phyloP scores from a whole-genome alignment of 1,140 invertebrate species.

The Philotrypesis tridentata region DNA sequence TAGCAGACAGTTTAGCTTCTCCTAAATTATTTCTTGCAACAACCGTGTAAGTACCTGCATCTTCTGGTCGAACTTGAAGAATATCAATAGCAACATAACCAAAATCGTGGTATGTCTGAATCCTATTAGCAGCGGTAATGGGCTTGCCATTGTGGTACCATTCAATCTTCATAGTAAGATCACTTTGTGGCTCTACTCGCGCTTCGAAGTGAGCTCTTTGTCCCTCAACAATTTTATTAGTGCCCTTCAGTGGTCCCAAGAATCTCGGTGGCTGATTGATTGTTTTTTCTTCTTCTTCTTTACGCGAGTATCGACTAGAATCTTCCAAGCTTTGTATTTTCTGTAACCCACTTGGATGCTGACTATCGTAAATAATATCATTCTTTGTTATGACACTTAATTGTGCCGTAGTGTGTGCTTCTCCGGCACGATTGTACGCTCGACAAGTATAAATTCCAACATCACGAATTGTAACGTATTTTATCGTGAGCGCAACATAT shows the following conservation, averaged over 20 bases:
- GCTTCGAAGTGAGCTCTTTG: slow-evolving; percentile 97
- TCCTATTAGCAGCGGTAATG: slow-evolving; percentile 87
- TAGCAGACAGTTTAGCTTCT: slow-evolving; percentile 86
- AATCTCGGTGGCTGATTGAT: slow-evolving; percentile 88
- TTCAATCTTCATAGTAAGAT: slow-evolving; percentile 89
- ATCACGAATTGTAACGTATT: slow-evolving; percentile 92
- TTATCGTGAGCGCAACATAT: slow-evolving; percentile 96
- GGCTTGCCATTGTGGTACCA: slow-evolving; percentile 94
- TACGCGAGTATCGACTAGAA: slow-evolving; percentile 80
- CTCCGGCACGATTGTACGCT: slow-evolving; percentile 90
- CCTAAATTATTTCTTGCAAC: slow-evolving; percentile 91
- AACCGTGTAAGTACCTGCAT: slow-evolving; percentile 90
- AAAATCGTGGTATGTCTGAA: slow-evolving; percentile 95
- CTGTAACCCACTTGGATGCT: slow-evolving; percentile 89
- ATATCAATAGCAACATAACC: slow-evolving; percentile 97
- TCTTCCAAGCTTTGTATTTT: slow-evolving; percentile 94
- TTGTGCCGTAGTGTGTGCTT: slow-evolving; percentile 91
- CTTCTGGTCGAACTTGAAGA: slow-evolving; percentile 87
- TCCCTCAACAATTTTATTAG: slow-evolving; percentile 95
- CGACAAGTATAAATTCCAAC: slow-evolving; percentile 93
- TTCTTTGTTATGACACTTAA: slow-evolving; percentile 90
- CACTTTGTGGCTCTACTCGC: slow-evolving; percentile 93
- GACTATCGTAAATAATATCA: slow-evolving; percentile 89
- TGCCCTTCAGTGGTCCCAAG: slow-evolving; percentile 89
- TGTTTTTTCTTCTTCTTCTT: slow-evolving; percentile 82